Evolutionary conservation across 2,797 vertebrate species (phyloP).

Genomic region (Melanotaenia boesemani): DNA sequence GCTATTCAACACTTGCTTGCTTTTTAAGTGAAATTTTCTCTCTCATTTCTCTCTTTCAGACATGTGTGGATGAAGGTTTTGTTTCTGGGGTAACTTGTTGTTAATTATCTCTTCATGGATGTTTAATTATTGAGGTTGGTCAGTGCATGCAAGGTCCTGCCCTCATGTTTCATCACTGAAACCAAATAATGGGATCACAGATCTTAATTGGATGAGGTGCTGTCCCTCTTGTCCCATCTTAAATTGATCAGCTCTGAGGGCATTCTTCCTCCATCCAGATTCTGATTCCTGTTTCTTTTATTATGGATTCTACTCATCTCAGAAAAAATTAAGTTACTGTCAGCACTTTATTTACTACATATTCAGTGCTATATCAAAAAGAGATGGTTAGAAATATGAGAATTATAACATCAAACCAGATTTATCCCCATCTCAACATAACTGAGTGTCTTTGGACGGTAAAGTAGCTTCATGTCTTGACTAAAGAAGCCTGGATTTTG

Average conservation of each 20-base stretch:
- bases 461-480: conserved; percentile 32
- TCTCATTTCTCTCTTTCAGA: not conserved
- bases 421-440: no score
- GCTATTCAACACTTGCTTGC: conserved; percentile 36
- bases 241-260: conserved; percentile 1
- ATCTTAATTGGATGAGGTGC: conserved; percentile 5
- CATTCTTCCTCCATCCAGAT: conserved; percentile 22
- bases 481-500: conserved; percentile 26
- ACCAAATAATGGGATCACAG: conserved; percentile 11
- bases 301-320: conserved; percentile 46
- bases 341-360: no score
- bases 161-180: conserved; percentile 7
- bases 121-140: conserved; percentile 19
- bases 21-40: conserved; percentile 21
- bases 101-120: not conserved
- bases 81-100: not conserved
- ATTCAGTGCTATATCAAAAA: no score
- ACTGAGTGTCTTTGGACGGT: not conserved
- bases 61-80: conserved; percentile 1
- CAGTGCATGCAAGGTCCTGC: not conserved
- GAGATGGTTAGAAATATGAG: no score
- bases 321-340: conserved; percentile 39
- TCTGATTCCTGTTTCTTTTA: conserved; percentile 48
- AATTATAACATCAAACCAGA: no score
- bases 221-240: not conserved